Percentiles rank a stretch among this genome's conserved stretches.
Conservation (phyloP, 2,113 vertebrate species). For the Anhinga anhinga region DNA sequence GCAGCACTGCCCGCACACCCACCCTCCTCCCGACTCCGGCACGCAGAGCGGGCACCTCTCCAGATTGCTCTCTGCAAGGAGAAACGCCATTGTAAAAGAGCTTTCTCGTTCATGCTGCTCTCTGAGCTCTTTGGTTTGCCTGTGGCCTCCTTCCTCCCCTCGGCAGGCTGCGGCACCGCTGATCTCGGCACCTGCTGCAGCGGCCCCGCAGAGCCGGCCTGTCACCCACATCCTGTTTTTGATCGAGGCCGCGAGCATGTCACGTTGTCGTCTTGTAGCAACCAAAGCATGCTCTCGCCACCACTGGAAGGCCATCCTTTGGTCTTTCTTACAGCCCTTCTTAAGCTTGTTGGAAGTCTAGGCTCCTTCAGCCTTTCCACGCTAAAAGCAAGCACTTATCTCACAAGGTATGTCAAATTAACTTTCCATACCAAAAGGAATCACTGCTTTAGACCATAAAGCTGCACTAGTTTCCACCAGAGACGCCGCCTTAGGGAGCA, state of each 20-base stretch:
- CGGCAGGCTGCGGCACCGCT: background rate
- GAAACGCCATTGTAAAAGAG: background rate
- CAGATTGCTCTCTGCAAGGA: rapidly evolving
- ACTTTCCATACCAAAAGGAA: background rate
- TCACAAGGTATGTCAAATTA: background rate
- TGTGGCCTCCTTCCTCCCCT: background rate
- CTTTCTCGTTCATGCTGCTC: background rate
- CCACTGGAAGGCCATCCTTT: background rate
- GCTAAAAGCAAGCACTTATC: rapidly evolving
- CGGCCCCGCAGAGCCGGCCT: background rate
- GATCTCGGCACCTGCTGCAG: background rate
- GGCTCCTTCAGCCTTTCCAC: background rate
- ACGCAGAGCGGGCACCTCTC: background rate
- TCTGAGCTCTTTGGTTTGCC: background rate
- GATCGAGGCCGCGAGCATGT: background rate
- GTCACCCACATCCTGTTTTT: constrained; percentile 75
- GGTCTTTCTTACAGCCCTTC: background rate
- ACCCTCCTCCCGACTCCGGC: rapidly evolving
- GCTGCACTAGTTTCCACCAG: background rate
- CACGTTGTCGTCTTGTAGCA: background rate
- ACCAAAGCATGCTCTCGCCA: rapidly evolving
- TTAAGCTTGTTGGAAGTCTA: background rate
- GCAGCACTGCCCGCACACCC: rapidly evolving
- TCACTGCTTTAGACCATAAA: background rate
- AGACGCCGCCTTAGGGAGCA: background rate